Conservation (phyloP, 2,888 invertebrate species). For the Euproctis similis region DNA sequence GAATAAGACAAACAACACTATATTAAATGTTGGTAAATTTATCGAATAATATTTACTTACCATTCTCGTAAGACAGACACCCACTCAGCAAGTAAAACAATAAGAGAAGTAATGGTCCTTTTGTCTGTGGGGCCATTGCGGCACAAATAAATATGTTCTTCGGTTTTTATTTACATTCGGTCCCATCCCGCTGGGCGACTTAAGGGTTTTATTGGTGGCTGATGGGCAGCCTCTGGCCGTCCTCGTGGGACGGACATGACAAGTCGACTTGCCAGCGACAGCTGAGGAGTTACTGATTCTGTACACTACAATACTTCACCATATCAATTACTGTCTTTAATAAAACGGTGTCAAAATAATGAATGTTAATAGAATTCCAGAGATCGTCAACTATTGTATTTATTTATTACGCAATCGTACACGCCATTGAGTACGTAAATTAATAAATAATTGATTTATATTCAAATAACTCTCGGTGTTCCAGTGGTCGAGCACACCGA, state of each 20-base stretch:
- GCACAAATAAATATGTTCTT: constrained; percentile 50
- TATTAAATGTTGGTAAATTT: constrained; percentile 32
- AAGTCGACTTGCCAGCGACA: constrained; percentile 37
- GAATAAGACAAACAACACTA: constrained; percentile 3
- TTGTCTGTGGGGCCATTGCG: constrained; percentile 62
- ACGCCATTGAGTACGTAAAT: too few species aligned
- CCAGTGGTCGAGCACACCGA: too few species aligned
- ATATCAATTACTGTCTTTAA: constrained; percentile 41
- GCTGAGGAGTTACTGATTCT: constrained; percentile 35
- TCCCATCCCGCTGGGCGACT: constrained; percentile 57
- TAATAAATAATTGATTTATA: too few species aligned
- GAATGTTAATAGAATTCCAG: constrained; percentile 48
- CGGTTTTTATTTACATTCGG: constrained; percentile 45
- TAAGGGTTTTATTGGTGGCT: constrained; percentile 24
- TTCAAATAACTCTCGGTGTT: too few species aligned
- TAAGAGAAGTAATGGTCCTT: constrained; percentile 46
- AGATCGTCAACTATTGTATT: constrained; percentile 22
- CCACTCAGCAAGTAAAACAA: constrained; percentile 50
- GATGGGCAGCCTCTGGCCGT: constrained; percentile 25
- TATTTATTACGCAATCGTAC: too few species aligned
- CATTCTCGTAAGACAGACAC: constrained; percentile 47
- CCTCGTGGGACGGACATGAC: constrained; percentile 34
- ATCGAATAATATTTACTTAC: constrained; percentile 53
- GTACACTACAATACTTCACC: constrained; percentile 29
- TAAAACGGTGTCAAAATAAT: constrained; percentile 66